Evolutionary conservation across 2,888 invertebrate genomes (phyloP).

Genomic region (Habroteleia sp.): DNA sequence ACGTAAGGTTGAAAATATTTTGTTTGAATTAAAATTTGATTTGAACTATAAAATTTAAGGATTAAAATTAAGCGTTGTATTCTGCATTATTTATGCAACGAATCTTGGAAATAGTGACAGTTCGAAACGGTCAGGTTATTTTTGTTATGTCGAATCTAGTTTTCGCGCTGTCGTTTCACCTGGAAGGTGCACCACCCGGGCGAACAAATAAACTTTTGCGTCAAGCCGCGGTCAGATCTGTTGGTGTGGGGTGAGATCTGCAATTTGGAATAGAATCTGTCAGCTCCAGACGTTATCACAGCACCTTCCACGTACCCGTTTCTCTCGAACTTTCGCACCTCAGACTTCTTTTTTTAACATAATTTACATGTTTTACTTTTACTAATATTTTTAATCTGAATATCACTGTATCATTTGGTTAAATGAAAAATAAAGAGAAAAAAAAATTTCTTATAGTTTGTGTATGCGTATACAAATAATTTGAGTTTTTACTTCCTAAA

Average conservation of each 20-base stretch:
- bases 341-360: conserved; percentile 17
- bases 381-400: not conserved
- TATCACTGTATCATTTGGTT: too few relatives aligned
- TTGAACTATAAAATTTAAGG: too few relatives aligned
- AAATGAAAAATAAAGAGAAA: too few relatives aligned
- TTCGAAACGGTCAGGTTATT: conserved; percentile 43
- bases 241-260: conserved; percentile 77
- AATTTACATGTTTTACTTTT: conserved; percentile 7
- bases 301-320: conserved; percentile 55
- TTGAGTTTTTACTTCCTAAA: too few relatives aligned
- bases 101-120: conserved; percentile 45
- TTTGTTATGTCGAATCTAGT: conserved; percentile 43
- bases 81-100: not conserved
- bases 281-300: conserved; percentile 78
- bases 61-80: too few relatives aligned
- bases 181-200: conserved; percentile 72
- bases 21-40: too few relatives aligned
- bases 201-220: conserved; percentile 74
- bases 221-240: conserved; percentile 74
- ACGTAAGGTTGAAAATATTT: too few relatives aligned
- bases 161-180: conserved; percentile 71
- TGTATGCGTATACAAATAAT: too few relatives aligned
- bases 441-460: too few relatives aligned
- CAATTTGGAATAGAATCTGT: conserved; percentile 81
- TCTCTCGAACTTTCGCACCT: conserved; percentile 25